Base-by-base conservation (phyloP, 2,113 vertebrate species). In the Engystomops pustulosus region DNA sequence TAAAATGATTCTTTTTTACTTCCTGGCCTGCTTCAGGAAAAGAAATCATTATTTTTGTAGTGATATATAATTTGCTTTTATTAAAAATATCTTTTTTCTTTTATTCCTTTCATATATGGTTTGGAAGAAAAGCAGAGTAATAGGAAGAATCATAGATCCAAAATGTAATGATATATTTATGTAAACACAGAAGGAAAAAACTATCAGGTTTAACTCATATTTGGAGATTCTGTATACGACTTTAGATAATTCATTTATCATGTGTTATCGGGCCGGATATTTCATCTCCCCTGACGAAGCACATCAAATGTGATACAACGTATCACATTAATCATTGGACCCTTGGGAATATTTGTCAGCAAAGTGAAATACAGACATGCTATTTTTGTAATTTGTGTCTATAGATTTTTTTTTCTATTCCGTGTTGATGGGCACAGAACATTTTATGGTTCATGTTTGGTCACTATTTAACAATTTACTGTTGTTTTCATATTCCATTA, bases 201-300 rank as follows among this genome's bases (percentile, higher is more conserved):
- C 67, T 20, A 38, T 27, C 14, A 53, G 14, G 36, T 20, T 0
- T 49, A 36, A 62, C 71, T 84, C 41, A 84, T 68, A 68, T 84
- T 84, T 77, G 30, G 72, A 77, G 53, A 67, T 51, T 76, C 60
- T 77, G 72, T 77, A 68, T 47, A 77, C 81, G 77, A 51, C 77
- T 76, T 77, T 76, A 84, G 81, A 77, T 84, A 77, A 84, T 76
- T 84, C 81, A 84, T 84, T 84, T 84, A 84, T 84, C 81, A 84
- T 84, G 71, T 53, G 36, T 84, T 84, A 84, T 84, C 81, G 27
- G 58, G 72, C 41, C 45, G 49, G 41, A 84, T 77, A 62, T 84
- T 77, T 75, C 81, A 77, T 84, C 68, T 77, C 81, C 71, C 81
- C 74, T 47, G 81, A 76, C 30, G 47, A 45, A 77, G 77, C 58